These are phyloP conservation scores for Pyrocephalus nanus DNA, from an alignment of 2,797 vertebrate species.

Conservation along the genomic window DNA sequence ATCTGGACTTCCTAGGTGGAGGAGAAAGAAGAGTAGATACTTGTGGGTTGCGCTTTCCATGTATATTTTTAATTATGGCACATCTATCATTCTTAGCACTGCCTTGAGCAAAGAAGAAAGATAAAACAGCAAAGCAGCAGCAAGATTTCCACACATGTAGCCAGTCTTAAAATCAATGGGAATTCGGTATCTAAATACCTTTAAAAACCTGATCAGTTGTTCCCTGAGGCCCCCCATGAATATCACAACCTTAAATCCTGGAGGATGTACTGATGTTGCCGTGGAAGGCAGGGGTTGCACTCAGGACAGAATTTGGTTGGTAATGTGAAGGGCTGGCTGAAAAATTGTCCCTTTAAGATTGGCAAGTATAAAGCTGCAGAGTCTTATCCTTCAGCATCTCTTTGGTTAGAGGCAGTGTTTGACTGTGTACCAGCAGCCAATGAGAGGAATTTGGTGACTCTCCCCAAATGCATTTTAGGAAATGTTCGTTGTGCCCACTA, in stretches of 20 bases:
- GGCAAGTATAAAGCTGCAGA: neutral
- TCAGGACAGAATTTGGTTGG: neutral
- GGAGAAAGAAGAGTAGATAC: neutral
- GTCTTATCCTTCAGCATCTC: neutral
- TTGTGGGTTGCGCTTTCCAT: neutral
- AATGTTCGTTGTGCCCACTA: neutral
- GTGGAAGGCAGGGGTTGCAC: neutral
- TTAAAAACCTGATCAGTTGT: constrained; percentile 10
- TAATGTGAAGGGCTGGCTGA: neutral
- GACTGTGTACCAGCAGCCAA: neutral
- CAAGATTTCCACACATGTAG: constrained; percentile 11
- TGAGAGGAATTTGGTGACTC: neutral
- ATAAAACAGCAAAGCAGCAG: constrained; percentile 38
- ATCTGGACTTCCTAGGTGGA: neutral
- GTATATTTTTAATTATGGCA: constrained; percentile 51
- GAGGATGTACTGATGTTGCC: neutral
- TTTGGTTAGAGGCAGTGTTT: neutral
- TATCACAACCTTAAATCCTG: constrained; percentile 54
- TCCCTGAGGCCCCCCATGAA: constrained; percentile 4
- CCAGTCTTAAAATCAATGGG: constrained; percentile 51
- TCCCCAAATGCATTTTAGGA: neutral
- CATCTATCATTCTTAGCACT: constrained; percentile 44
- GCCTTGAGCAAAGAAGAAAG: constrained; percentile 45
- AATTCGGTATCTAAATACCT: constrained; percentile 16
- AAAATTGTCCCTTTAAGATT: neutral